Conservation (phyloP, 2,888 invertebrate genomes). For the Amorpha juglandis region DNA sequence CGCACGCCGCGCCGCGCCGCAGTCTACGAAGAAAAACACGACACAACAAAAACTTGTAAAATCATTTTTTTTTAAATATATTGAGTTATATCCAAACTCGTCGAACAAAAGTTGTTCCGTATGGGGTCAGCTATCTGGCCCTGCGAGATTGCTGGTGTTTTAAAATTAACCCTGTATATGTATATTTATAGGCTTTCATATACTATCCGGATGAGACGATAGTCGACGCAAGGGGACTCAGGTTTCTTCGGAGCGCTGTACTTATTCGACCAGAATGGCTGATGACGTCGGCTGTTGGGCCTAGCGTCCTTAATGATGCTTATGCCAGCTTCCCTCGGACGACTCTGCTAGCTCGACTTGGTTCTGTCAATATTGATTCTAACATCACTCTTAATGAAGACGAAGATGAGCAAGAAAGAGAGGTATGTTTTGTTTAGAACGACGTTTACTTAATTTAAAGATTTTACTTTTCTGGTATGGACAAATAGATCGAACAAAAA, state of each 20-base stretch:
- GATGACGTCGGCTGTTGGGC: conserved; percentile 62
- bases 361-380: conserved; percentile 61
- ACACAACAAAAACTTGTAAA: too few relatives aligned
- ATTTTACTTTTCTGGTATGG: too few relatives aligned
- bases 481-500: too few relatives aligned
- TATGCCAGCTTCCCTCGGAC: conserved; percentile 63
- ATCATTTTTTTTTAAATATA: too few relatives aligned
- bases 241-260: conserved; percentile 64
- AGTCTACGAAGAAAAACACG: too few relatives aligned
- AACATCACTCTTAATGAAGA: conserved; percentile 71
- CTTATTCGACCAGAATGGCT: conserved; percentile 67
- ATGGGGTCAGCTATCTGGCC: too few relatives aligned
- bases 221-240: conserved; percentile 50
- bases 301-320: conserved; percentile 40
- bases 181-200: conserved; percentile 62
- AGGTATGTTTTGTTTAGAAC: conserved; percentile 49
- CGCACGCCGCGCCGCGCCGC: too few relatives aligned
- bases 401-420: conserved; percentile 75
- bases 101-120: too few relatives aligned
- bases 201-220: conserved; percentile 70
- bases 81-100: too few relatives aligned
- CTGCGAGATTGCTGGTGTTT: too few relatives aligned
- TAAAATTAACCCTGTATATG: too few relatives aligned
- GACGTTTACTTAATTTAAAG: background rate
- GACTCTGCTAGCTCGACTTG: conserved; percentile 70